Evolutionary conservation across 2,888 invertebrate species (phyloP), one percentile per base, ranked within the genome.

Genomic region (Nudaria mundana): DNA sequence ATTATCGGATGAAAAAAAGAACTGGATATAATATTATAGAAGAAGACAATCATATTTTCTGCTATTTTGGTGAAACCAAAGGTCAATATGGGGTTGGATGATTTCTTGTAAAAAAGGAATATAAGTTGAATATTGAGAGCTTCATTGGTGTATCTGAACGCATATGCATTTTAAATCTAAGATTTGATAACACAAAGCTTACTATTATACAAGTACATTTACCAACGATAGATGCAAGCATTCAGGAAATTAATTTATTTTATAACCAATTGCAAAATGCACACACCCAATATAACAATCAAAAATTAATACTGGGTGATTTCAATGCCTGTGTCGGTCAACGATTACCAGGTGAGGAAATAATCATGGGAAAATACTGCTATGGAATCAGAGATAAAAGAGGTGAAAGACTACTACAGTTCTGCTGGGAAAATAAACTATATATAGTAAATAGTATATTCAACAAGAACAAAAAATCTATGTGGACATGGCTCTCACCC

Each of bases 111-210:
- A n/a, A n/a, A n/a, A 18, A 18, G 18, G 18, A 18, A 44, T 48
- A 35, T 49, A 56, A 34, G 11, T 39, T 18, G 20, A 38, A 10
- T 7, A 44, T 2, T 28, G 18, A 4, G 18, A 32, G 18, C 40
- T 56, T 5, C 24, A 52, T 2, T 52, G 42, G 14, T 14, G 15
- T 29, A 6, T 29, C 29, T 7, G 29, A 29, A 29, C 13, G 29
- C 7, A 29, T 29, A 3, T 29, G 29, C 7, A 14, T 29, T 29
- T 7, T 29, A 29, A 29, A 13, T 7, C 29, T 29, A 5, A 29
- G 14, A 5, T 24, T 18, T 18, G 5, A 7, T 7, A 24, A 24
- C 8, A 24, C 10, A 24, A 24, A 8, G 8, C 3, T 24, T 5
- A 10, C 24, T 10, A 24, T 5, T 10, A 24, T 24, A 24, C 24